Conservation (phyloP, 1,140 invertebrate species). For the Conus ventricosus region DNA sequence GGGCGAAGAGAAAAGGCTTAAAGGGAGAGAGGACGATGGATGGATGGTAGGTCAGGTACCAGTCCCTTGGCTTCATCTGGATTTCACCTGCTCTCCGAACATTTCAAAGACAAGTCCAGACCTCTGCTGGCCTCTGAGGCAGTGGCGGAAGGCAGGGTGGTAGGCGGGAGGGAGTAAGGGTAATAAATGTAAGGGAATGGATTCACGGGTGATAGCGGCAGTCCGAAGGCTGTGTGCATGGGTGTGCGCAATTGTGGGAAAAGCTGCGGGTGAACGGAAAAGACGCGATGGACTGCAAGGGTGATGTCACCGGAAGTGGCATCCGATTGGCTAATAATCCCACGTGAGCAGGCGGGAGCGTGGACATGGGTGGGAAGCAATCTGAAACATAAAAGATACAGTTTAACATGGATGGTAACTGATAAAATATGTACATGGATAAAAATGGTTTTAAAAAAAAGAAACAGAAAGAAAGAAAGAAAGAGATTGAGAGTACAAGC, state of each 20-base stretch:
- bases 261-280: constrained; percentile 28
- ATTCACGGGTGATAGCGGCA: neutral
- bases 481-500: neutral
- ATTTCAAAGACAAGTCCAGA: constrained; percentile 16
- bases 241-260: constrained; percentile 27
- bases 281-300: constrained; percentile 22
- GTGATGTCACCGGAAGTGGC: neutral
- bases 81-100: neutral
- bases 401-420: neutral
- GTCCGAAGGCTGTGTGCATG: constrained; percentile 19
- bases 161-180: constrained; percentile 9
- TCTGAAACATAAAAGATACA: neutral
- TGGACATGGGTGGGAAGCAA: constrained; percentile 9
- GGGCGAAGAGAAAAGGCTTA: too few relatives aligned
- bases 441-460: neutral
- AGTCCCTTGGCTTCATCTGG: too few relatives aligned
- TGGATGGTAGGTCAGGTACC: too few relatives aligned
- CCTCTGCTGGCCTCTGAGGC: neutral
- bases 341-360: constrained; percentile 22
- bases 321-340: constrained; percentile 26
- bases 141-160: neutral
- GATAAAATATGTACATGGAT: neutral
- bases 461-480: neutral
- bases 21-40: too few relatives aligned
- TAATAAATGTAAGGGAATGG: constrained; percentile 14